Evolutionary conservation across 2,797 vertebrate genomes (phyloP).

Genomic region (Gephyroberyx darwinii): DNA sequence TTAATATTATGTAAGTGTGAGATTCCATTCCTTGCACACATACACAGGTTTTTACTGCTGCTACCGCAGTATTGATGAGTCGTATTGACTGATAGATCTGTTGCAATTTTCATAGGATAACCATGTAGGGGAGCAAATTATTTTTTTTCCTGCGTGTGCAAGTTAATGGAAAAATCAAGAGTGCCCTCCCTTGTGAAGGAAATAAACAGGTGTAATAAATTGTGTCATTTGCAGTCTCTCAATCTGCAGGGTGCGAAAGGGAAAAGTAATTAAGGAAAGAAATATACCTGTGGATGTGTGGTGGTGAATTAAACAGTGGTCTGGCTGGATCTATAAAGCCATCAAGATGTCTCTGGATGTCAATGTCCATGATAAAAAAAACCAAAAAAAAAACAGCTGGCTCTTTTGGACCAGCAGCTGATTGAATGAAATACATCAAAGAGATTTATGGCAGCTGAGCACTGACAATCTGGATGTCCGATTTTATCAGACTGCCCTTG

Average conservation of each 20-base stretch:
- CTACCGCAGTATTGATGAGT: not conserved
- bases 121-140: not conserved
- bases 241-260: conserved; percentile 1
- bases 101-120: not conserved
- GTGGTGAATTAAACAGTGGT: conserved; percentile 28
- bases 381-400: not conserved
- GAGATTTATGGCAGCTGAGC: conserved; percentile 8
- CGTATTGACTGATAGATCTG: not conserved
- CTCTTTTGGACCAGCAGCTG: not conserved
- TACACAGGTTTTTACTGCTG: not conserved
- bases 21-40: not conserved
- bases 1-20: too few species aligned
- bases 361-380: conserved; percentile 8
- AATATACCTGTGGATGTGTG: conserved; percentile 33
- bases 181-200: conserved; percentile 1
- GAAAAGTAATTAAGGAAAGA: conserved; percentile 24
- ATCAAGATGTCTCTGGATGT: conserved; percentile 1
- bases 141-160: conserved; percentile 7
- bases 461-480: not conserved
- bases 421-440: conserved; percentile 8
- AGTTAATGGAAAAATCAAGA: conserved; percentile 20
- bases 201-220: conserved; percentile 31
- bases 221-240: conserved; percentile 13
- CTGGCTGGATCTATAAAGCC: conserved; percentile 21
- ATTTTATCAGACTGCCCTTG: too few species aligned